phyloP scores from a whole-genome alignment of 2,797 vertebrate species.

The Champsocephalus gunnari region DNA sequence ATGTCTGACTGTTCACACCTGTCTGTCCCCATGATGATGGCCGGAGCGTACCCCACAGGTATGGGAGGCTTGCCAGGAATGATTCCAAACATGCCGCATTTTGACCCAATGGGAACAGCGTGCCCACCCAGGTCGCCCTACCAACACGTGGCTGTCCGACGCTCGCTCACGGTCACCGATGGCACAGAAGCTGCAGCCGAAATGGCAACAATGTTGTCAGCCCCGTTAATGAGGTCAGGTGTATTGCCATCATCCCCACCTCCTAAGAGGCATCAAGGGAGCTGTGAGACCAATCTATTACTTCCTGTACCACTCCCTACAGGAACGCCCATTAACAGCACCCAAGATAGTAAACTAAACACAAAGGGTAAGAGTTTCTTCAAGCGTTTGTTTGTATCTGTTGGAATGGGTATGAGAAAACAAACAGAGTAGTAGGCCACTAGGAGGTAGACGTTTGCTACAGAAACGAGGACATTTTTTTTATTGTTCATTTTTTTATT shows the following conservation, averaged over 20 bases:
- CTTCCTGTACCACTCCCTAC: conserved; percentile 73
- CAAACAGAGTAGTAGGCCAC: background rate
- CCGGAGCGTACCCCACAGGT: conserved; percentile 82
- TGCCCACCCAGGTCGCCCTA: conserved; percentile 61
- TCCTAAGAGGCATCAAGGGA: conserved; percentile 73
- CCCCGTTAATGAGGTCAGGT: conserved; percentile 56
- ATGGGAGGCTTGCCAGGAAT: conserved; percentile 39
- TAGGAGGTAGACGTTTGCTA: background rate
- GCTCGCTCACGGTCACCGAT: conserved; percentile 88
- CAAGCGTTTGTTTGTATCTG: background rate
- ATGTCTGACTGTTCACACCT: conserved; percentile 95
- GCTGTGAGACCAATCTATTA: conserved; percentile 69
- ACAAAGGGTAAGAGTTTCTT: conserved; percentile 68
- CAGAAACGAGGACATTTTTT: background rate
- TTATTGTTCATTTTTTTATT: too few relatives aligned
- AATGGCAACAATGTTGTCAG: conserved; percentile 59
- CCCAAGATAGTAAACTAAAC: conserved; percentile 38
- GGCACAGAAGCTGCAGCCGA: conserved; percentile 69
- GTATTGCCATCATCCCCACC: conserved; percentile 76
- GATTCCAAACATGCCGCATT: conserved; percentile 41
- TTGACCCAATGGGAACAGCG: conserved; percentile 44
- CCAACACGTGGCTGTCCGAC: conserved; percentile 82
- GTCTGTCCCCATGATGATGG: conserved; percentile 87
- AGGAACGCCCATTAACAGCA: conserved; percentile 19
- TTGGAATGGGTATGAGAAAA: background rate